These are phyloP conservation scores for Hyperoodon ampullatus DNA, from an alignment of 2,113 vertebrate species.

Conservation along the genomic window DNA sequence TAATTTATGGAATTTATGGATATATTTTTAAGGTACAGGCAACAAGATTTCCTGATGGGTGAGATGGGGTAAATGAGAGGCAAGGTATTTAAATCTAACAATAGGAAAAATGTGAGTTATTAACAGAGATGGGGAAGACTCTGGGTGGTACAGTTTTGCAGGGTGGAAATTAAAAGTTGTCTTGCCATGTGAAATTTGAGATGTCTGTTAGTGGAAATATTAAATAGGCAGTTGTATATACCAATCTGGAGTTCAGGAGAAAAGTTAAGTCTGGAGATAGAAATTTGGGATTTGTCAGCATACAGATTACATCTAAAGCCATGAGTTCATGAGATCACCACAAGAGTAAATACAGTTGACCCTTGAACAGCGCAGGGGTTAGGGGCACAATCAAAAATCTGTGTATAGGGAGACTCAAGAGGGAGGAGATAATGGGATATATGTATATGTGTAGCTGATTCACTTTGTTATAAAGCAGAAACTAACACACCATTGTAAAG, in stretches of 20 bases:
- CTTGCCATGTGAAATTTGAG: neutral
- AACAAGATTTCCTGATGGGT: constrained; percentile 11
- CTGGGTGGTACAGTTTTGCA: neutral
- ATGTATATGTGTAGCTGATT: no score
- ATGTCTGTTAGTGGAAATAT: neutral
- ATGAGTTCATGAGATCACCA: neutral
- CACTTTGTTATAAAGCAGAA: no score
- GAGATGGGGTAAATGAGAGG: neutral
- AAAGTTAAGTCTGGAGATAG: neutral
- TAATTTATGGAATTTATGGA: constrained; percentile 73
- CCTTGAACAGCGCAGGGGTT: neutral
- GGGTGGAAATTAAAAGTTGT: neutral
- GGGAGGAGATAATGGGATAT: no score
- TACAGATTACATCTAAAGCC: neutral
- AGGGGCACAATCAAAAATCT: neutral
- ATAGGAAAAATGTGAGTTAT: constrained; percentile 5
- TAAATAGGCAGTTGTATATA: neutral
- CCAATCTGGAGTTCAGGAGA: neutral
- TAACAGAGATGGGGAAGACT: neutral
- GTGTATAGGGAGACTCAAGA: neutral
- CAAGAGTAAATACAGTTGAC: neutral
- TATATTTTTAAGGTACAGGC: neutral
- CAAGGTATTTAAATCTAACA: neutral
- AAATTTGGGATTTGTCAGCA: neutral
- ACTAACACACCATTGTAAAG: no score